Percentiles rank a stretch among this genome's conserved stretches.
phyloP scores from a whole-genome alignment of 2,888 invertebrate genomes.

The Eilema caniola region DNA sequence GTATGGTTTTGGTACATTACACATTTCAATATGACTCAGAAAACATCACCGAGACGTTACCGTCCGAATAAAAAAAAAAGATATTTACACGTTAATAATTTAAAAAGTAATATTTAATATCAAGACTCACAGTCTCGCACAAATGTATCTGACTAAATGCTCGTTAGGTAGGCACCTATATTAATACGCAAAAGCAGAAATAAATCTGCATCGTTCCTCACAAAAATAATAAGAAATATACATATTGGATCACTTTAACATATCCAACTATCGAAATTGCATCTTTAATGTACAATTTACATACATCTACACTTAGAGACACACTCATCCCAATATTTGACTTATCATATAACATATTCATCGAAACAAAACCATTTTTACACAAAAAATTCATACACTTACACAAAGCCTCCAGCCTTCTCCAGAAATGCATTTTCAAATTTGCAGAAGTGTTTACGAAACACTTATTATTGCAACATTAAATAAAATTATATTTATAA shows the following conservation, averaged over 20 bases:
- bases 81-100: background rate
- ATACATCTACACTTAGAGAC: conserved; percentile 4
- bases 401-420: background rate
- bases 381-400: background rate
- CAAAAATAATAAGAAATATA: background rate
- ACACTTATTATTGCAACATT: background rate
- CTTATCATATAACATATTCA: background rate
- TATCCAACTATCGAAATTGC: background rate
- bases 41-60: background rate
- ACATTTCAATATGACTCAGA: background rate
- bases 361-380: background rate
- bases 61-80: background rate
- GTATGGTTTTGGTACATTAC: background rate
- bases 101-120: background rate
- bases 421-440: conserved; percentile 4
- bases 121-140: background rate
- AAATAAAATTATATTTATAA: conserved; percentile 3
- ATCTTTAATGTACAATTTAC: background rate
- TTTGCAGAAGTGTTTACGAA: background rate
- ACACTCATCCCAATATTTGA: background rate
- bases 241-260: background rate
- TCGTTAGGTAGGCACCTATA: background rate
- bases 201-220: background rate
- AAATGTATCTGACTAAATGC: background rate
- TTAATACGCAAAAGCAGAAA: background rate